These are phyloP conservation scores for Drosophila azteca DNA, from an alignment of 1,140 invertebrate genomes.

Conservation along the genomic window DNA sequence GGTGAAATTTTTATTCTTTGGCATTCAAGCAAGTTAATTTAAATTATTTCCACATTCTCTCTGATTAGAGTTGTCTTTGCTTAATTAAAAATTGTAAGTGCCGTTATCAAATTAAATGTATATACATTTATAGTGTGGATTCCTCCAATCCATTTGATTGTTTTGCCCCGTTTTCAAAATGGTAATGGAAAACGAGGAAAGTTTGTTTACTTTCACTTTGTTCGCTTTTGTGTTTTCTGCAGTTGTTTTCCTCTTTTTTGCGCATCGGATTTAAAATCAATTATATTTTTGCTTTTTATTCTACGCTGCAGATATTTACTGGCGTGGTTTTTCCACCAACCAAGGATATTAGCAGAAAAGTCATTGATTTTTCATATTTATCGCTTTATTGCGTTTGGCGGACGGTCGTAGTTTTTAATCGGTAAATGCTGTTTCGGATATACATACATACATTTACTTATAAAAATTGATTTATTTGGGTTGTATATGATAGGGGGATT, in stretches of 20 bases:
- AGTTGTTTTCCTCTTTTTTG: slow-evolving; percentile 11
- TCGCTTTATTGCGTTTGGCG: slow-evolving; percentile 20
- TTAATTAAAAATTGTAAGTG: too few species aligned
- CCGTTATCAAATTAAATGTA: not conserved
- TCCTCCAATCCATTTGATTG: slow-evolving; percentile 2
- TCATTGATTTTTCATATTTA: slow-evolving; percentile 44
- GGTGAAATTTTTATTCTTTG: too few species aligned
- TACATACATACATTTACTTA: too few species aligned
- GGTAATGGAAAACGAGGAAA: not conserved
- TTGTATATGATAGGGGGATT: too few species aligned
- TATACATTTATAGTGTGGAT: not conserved
- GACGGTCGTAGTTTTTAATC: too few species aligned
- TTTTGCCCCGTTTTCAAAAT: slow-evolving; percentile 36
- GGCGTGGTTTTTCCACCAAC: slow-evolving; percentile 3
- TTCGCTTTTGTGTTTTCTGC: slow-evolving; percentile 16
- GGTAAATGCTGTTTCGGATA: too few species aligned
- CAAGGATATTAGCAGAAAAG: not conserved
- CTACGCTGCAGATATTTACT: slow-evolving; percentile 25
- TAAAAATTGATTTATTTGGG: too few species aligned
- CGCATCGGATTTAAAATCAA: slow-evolving; percentile 50
- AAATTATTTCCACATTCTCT: too few species aligned
- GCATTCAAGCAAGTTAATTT: too few species aligned
- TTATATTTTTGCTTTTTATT: slow-evolving; percentile 34
- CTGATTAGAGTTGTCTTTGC: too few species aligned
- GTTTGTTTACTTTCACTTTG: slow-evolving; percentile 30